Percentiles rank a stretch among this genome's conserved stretches.
These are phyloP conservation scores for Siphamia tubifer DNA, from an alignment of 2,113 vertebrate genomes.

Conservation along the genomic window DNA sequence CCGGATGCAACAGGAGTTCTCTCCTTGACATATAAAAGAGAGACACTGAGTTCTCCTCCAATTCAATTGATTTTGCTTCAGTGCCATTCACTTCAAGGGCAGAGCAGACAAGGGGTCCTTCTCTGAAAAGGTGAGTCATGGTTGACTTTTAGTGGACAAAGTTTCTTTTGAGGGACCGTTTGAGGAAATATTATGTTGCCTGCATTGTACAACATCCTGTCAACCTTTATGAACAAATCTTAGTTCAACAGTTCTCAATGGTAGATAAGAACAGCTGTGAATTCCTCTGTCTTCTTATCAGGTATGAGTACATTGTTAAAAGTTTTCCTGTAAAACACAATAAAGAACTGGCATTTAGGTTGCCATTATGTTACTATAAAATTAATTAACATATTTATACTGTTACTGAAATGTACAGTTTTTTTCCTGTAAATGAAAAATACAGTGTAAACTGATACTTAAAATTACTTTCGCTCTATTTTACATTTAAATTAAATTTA, in stretches of 20 bases:
- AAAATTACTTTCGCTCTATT: too few species aligned
- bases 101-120: neutral
- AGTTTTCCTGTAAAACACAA: too few species aligned
- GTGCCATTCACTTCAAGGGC: conserved; percentile 39
- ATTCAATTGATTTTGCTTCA: conserved; percentile 51
- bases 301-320: neutral
- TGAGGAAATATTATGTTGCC: neutral
- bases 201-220: neutral
- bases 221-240: neutral
- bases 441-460: too few species aligned
- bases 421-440: too few species aligned
- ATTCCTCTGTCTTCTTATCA: neutral
- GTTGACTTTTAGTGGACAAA: neutral
- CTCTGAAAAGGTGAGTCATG: neutral
- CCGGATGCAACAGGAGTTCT: conserved; percentile 73
- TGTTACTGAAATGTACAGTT: too few species aligned
- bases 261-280: neutral
- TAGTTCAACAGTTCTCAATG: neutral
- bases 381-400: too few species aligned
- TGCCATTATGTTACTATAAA: too few species aligned
- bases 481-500: too few species aligned
- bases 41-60: conserved; percentile 44
- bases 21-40: conserved; percentile 63
- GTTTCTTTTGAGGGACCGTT: neutral
- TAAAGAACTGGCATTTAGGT: too few species aligned